Percentiles rank a stretch among this genome's conserved stretches.
Evolutionary conservation across 2,888 invertebrate species (phyloP).

Genomic region (Argyresthia albistria): DNA sequence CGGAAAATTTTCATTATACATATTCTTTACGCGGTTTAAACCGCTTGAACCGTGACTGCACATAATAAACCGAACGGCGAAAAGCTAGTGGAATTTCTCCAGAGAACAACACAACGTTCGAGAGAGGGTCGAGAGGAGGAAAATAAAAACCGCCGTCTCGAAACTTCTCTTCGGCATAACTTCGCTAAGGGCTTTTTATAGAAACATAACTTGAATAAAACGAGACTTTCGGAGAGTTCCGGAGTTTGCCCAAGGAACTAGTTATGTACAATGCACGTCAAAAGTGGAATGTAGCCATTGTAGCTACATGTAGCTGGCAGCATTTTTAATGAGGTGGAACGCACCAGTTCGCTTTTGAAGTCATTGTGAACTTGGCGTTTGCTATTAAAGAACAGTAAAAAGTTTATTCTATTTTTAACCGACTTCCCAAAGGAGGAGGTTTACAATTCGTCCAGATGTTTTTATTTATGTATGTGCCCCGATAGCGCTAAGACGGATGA

Average conservation of each 20-base stretch:
- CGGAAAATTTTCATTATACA: too few species aligned
- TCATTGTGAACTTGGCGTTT: too few species aligned
- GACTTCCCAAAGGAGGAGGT: too few species aligned
- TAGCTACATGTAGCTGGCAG: not conserved
- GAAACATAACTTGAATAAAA: constrained; percentile 38
- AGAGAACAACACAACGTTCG: constrained; percentile 34
- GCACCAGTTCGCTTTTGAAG: too few species aligned
- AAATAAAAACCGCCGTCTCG: constrained; percentile 37
- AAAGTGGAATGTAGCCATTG: not conserved
- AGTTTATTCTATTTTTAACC: too few species aligned
- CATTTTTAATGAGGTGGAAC: too few species aligned
- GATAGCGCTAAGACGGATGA: too few species aligned
- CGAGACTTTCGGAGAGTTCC: constrained; percentile 3
- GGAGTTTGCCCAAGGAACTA: not conserved
- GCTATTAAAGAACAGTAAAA: too few species aligned
- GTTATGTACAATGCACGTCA: not conserved
- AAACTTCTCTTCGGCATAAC: constrained; percentile 21
- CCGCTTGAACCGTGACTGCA: too few species aligned
- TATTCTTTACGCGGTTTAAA: too few species aligned
- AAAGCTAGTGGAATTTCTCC: constrained; percentile 29
- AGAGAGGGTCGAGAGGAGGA: constrained; percentile 34
- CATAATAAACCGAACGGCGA: not conserved
- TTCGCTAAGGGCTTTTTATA: constrained; percentile 36
- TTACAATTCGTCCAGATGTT: too few species aligned
- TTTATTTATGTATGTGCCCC: too few species aligned